These are phyloP conservation scores for Rhinatrema bivittatum DNA, from an alignment of 2,797 vertebrate genomes.

Conservation along the genomic window DNA sequence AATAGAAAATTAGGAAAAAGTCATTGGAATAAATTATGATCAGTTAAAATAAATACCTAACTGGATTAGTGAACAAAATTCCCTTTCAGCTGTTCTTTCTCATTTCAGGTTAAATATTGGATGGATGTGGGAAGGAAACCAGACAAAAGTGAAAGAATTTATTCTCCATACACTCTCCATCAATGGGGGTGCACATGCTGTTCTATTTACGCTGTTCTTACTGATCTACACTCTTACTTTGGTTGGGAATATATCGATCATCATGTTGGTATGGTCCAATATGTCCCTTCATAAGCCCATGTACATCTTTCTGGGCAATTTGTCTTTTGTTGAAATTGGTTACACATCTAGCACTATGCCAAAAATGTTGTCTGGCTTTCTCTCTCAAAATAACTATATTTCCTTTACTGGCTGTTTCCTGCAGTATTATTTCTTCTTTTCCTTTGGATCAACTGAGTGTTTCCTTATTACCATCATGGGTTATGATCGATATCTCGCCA, in stretches of 20 bases:
- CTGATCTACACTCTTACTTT: conserved; percentile 6
- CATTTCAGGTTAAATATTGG: no score
- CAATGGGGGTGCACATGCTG: background rate
- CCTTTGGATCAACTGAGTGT: conserved; percentile 18
- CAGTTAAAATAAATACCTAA: no score
- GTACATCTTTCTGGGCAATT: conserved; percentile 11
- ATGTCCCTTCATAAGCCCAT: conserved; percentile 5
- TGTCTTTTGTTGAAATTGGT: conserved; percentile 9
- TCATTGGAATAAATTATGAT: no score
- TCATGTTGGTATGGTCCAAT: background rate
- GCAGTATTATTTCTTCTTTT: conserved; percentile 24
- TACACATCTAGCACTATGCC: conserved; percentile 16
- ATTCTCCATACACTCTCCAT: background rate
- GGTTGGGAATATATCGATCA: conserved; percentile 11
- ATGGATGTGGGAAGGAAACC: no score
- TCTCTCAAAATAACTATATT: background rate
- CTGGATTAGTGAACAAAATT: no score
- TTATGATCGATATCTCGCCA: conserved; percentile 24
- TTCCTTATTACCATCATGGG: conserved; percentile 19
- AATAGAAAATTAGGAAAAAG: no score
- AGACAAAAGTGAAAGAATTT: background rate
- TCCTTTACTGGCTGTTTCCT: conserved; percentile 24
- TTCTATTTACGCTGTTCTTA: conserved; percentile 10
- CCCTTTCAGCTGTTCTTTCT: no score
- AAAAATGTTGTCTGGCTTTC: background rate